A percentile compares a stretch with the other conserved stretches of the same genome.
Evolutionary conservation across 2,888 invertebrate genomes (phyloP).

Genomic region (Caenorhabditis imperialis): DNA sequence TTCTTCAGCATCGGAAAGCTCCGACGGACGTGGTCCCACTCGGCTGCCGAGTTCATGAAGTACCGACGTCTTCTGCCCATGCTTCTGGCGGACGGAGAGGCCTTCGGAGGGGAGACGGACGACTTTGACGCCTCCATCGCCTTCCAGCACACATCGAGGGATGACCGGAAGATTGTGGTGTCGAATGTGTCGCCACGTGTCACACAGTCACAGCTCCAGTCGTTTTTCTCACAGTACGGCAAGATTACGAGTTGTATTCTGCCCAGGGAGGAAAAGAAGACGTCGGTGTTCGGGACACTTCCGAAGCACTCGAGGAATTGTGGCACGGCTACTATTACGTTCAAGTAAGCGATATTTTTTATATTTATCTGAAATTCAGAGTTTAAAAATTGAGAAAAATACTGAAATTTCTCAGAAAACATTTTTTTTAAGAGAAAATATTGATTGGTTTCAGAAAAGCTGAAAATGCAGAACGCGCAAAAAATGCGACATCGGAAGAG

Average conservation of each 20-base stretch:
- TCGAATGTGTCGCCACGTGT: constrained; percentile 75
- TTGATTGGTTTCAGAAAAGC: constrained; percentile 58
- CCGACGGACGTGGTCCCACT: constrained; percentile 78
- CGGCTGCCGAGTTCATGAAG: constrained; percentile 78
- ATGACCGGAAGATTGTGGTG: constrained; percentile 71
- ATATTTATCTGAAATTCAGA: no score
- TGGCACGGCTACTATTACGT: constrained; percentile 73
- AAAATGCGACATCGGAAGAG: constrained; percentile 71
- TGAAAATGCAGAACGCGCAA: constrained; percentile 70
- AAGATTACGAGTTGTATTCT: constrained; percentile 72
- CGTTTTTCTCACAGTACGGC: constrained; percentile 78
- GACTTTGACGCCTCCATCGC: constrained; percentile 69
- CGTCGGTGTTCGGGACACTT: constrained; percentile 72
- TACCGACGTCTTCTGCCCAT: constrained; percentile 77
- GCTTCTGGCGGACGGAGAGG: constrained; percentile 75
- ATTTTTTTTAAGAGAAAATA: background rate
- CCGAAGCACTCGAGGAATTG: constrained; percentile 69
- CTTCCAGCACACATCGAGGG: constrained; percentile 61
- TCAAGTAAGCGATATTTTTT: constrained; percentile 73
- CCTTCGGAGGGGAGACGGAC: constrained; percentile 66
- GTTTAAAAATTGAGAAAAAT: constrained; percentile 5
- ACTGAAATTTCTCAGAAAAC: background rate
- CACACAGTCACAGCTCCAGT: constrained; percentile 75
- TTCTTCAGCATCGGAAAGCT: constrained; percentile 77
- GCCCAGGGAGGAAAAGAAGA: constrained; percentile 70